phyloP scores from a whole-genome alignment of 1,140 invertebrate species.

The Cotesia vestalis region DNA sequence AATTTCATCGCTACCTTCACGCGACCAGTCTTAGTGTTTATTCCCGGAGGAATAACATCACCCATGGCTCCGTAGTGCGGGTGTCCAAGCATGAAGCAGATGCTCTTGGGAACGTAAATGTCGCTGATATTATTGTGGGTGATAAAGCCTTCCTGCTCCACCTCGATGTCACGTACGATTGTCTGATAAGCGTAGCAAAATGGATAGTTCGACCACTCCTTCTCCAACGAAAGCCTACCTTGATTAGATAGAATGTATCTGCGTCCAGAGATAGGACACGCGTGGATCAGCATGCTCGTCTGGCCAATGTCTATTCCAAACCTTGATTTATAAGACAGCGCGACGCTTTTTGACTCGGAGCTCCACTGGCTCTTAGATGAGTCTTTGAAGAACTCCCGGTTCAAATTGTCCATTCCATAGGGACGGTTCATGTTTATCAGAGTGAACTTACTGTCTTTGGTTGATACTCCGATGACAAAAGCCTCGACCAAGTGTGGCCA shows the following conservation, averaged over 20 bases:
- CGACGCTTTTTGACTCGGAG: not conserved
- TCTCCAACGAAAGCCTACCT: conserved; percentile 73
- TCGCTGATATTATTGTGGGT: conserved; percentile 71
- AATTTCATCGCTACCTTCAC: conserved; percentile 68
- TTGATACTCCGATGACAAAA: conserved; percentile 52
- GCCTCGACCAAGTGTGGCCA: conserved; percentile 91
- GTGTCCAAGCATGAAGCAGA: conserved; percentile 80
- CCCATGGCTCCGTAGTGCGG: conserved; percentile 84
- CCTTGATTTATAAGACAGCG: conserved; percentile 70
- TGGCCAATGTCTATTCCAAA: conserved; percentile 81
- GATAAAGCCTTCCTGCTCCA: conserved; percentile 59
- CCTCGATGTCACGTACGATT: conserved; percentile 71
- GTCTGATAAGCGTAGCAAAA: conserved; percentile 76
- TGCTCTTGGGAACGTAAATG: conserved; percentile 73
- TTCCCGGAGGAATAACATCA: conserved; percentile 63
- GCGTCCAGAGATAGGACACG: conserved; percentile 75
- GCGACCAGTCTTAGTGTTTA: conserved; percentile 62
- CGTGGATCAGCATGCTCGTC: conserved; percentile 77
- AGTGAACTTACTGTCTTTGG: conserved; percentile 39
- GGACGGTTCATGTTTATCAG: conserved; percentile 25
- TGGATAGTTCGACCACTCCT: conserved; percentile 71
- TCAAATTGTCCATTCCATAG: conserved; percentile 33
- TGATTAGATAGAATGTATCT: conserved; percentile 68
- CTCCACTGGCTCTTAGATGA: conserved; percentile 13
- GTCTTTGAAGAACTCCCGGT: conserved; percentile 22